Percentiles rank a stretch among this genome's conserved stretches.
Evolutionary conservation across 2,888 invertebrate species (phyloP).

Genomic region (Pheosia gnoma): DNA sequence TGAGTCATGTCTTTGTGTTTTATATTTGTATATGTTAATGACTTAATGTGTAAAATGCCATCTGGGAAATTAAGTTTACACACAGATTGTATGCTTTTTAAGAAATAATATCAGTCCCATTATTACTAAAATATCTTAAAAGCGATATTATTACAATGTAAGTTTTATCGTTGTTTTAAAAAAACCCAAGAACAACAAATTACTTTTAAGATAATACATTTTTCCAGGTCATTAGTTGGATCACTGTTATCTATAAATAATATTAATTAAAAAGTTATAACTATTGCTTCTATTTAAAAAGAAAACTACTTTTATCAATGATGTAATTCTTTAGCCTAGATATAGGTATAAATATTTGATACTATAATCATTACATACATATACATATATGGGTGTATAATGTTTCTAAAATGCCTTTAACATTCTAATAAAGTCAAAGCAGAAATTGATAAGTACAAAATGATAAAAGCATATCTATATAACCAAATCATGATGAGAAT

Average conservation of each 20-base stretch:
- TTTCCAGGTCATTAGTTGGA: not conserved
- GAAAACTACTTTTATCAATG: too few species aligned
- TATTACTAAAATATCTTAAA: not conserved
- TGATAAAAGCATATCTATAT: not conserved
- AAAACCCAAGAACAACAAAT: not conserved
- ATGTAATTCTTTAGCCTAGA: too few species aligned
- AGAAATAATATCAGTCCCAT: not conserved
- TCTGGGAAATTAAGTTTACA: not conserved
- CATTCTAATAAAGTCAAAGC: too few species aligned
- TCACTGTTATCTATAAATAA: not conserved
- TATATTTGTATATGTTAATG: not conserved
- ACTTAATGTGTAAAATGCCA: too few species aligned
- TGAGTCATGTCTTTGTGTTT: not conserved
- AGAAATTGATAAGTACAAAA: not conserved
- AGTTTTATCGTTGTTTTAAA: not conserved
- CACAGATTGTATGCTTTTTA: not conserved
- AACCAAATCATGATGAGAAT: not conserved
- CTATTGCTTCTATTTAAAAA: too few species aligned
- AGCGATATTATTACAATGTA: not conserved
- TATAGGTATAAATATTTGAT: too few species aligned
- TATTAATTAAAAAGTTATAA: too few species aligned
- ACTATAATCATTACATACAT: too few species aligned
- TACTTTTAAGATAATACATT: not conserved
- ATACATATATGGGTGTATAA: too few species aligned
- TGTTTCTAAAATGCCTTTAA: too few species aligned